Conservation (phyloP, 1,140 invertebrate genomes). For the Musca domestica region DNA sequence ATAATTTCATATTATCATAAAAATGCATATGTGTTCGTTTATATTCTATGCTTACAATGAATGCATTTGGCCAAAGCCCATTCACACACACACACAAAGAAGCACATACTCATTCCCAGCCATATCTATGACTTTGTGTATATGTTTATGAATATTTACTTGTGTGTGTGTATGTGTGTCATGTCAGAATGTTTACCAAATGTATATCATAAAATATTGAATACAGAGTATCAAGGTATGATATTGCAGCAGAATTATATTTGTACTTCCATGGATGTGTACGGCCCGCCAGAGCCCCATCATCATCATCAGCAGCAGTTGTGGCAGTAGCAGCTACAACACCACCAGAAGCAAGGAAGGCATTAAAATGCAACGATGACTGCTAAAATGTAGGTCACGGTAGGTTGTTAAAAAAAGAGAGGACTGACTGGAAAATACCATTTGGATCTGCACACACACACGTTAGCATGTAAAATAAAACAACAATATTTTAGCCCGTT, state of each 20-base stretch:
- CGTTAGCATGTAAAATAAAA: too few species aligned
- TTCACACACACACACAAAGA: too few species aligned
- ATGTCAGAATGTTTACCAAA: slow-evolving; percentile 2
- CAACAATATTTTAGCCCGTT: too few species aligned
- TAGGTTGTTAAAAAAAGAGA: slow-evolving; percentile 2
- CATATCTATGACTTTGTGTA: too few species aligned
- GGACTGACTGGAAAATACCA: neutral
- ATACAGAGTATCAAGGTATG: slow-evolving; percentile 1
- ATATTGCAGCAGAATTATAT: too few species aligned
- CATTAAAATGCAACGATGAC: neutral
- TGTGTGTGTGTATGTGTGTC: too few species aligned
- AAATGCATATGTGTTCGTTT: neutral
- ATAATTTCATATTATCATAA: slow-evolving; percentile 18
- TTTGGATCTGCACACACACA: neutral
- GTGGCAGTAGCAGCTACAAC: neutral
- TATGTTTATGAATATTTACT: neutral
- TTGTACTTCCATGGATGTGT: too few species aligned
- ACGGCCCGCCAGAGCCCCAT: too few species aligned
- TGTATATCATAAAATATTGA: slow-evolving; percentile 17
- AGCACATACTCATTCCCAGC: too few species aligned
- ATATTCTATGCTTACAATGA: too few species aligned
- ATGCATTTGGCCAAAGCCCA: too few species aligned
- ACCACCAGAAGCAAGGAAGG: neutral
- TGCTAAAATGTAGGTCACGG: slow-evolving; percentile 17
- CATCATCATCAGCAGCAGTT: neutral